Percentiles rank a stretch among this genome's conserved stretches.
phyloP scores from a whole-genome alignment of 2,113 vertebrate species.

The Pelvicachromis taeniatus region DNA sequence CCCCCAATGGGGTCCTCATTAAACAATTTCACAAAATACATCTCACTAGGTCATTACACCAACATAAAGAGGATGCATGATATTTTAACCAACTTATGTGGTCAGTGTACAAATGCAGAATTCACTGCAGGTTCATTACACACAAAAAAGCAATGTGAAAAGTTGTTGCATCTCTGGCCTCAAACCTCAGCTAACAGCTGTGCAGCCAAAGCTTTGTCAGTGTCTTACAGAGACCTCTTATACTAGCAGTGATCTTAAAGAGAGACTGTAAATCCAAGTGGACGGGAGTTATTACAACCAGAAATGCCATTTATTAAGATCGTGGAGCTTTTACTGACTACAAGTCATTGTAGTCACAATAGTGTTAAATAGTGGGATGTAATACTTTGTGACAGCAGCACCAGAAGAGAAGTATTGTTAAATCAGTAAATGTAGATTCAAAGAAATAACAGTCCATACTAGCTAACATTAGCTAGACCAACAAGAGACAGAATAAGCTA shows the following conservation, averaged over 20 bases:
- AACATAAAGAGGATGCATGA: constrained; percentile 20
- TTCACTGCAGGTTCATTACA: constrained; percentile 17
- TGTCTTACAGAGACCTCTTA: not conserved
- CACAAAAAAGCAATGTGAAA: constrained; percentile 7
- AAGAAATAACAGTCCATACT: not conserved
- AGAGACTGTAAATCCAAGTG: not conserved
- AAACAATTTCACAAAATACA: not conserved
- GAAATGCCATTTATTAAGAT: not conserved
- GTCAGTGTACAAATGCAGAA: not conserved
- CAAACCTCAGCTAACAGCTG: constrained; percentile 18
- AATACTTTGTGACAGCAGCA: not conserved
- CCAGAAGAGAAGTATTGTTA: not conserved
- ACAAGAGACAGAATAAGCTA: not conserved
- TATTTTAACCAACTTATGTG: constrained; percentile 7
- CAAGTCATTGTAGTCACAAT: not conserved
- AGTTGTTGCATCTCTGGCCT: not conserved
- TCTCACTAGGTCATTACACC: constrained; percentile 6
- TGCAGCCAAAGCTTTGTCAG: constrained; percentile 5
- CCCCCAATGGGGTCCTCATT: not conserved
- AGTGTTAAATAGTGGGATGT: not conserved
- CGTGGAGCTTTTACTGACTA: not conserved
- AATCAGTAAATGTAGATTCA: not conserved
- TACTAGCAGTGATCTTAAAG: not conserved
- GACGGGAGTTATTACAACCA: not conserved
- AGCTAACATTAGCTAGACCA: not conserved